A percentile compares a stretch with the other conserved stretches of the same genome.
These are phyloP conservation scores for Oreochromis aureus DNA, from an alignment of 2,113 vertebrate species.

Conservation along the genomic window DNA sequence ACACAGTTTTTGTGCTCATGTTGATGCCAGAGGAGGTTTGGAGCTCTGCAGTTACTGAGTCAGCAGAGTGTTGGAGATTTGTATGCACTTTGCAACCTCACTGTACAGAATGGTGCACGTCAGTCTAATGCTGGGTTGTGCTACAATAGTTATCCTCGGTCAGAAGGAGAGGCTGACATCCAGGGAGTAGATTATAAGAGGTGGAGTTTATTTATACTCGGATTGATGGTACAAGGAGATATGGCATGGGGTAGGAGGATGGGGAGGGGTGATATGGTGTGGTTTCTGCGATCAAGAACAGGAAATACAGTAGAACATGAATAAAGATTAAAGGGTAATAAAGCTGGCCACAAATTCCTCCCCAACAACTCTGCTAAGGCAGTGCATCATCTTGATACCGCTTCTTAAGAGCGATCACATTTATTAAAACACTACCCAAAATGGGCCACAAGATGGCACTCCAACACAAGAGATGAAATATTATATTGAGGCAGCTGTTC, in stretches of 20 bases:
- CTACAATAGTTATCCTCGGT: too few relatives aligned
- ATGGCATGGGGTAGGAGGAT: accelerated
- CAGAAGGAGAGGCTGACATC: too few relatives aligned
- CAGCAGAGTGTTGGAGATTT: background rate
- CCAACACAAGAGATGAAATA: background rate
- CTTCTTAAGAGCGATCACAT: background rate
- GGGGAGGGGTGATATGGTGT: too few relatives aligned
- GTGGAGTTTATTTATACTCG: accelerated
- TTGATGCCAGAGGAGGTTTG: background rate
- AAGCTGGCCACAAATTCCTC: too few relatives aligned
- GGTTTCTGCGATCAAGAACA: too few relatives aligned
- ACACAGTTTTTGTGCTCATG: background rate
- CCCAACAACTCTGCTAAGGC: background rate
- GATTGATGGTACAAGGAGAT: too few relatives aligned
- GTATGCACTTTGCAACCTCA: background rate
- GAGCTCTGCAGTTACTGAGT: background rate
- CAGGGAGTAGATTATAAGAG: too few relatives aligned
- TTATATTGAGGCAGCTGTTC: background rate
- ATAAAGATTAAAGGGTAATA: too few relatives aligned
- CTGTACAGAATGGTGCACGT: too few relatives aligned
- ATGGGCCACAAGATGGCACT: background rate
- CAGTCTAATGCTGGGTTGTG: accelerated
- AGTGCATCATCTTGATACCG: background rate
- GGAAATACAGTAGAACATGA: accelerated
- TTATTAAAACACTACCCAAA: background rate